Percentiles rank a stretch among this genome's conserved stretches.
Evolutionary conservation across 2,888 invertebrate genomes (phyloP).

Genomic region (Gortyna flavago): DNA sequence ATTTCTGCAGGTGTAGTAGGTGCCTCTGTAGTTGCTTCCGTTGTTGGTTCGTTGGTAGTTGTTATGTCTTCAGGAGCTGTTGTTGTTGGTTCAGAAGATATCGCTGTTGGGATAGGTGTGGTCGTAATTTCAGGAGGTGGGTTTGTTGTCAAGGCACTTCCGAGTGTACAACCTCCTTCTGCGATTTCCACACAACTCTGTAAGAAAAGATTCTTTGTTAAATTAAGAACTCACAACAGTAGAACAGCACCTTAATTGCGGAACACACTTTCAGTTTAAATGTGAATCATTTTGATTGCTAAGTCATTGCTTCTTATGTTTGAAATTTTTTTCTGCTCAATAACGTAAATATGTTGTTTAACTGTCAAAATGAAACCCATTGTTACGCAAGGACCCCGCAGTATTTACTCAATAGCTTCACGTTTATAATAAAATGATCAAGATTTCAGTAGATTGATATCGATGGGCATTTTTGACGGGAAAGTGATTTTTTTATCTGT

Average conservation of each 20-base stretch:
- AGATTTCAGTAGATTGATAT: not conserved
- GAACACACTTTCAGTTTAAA: no score
- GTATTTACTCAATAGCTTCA: not conserved
- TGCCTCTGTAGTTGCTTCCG: not conserved
- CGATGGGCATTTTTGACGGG: not conserved
- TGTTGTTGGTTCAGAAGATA: conserved; percentile 10
- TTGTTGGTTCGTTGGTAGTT: not conserved
- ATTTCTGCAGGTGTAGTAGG: not conserved
- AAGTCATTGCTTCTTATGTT: no score
- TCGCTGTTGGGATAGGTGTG: conserved; percentile 11
- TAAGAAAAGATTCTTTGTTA: not conserved
- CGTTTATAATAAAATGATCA: no score
- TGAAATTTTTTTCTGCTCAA: no score
- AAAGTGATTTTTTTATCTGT: not conserved
- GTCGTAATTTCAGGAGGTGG: not conserved
- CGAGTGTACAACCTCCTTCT: conserved; percentile 65
- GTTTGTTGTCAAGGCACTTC: not conserved
- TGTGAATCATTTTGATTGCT: no score
- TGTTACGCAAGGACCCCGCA: no score
- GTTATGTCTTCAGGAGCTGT: not conserved
- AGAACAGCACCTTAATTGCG: no score
- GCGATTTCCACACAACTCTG: conserved; percentile 43
- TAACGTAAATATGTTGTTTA: no score
- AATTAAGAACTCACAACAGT: not conserved
- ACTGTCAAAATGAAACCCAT: no score